Evolutionary conservation across 2,113 vertebrate genomes (phyloP).

Genomic region (Campylorhamphus procurvoides): DNA sequence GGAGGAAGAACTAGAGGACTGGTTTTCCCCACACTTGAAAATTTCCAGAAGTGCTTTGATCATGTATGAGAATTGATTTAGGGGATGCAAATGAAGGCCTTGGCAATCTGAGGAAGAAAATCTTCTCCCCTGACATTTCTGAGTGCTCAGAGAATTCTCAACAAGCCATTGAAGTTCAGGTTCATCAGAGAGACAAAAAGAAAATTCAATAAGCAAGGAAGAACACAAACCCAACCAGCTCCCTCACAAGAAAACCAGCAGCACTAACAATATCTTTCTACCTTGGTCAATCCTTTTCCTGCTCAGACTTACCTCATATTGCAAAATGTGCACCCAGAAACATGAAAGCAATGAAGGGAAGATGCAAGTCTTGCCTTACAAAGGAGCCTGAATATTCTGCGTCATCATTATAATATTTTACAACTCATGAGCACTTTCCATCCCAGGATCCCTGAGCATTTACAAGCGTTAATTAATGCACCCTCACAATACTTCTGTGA

Average conservation of each 20-base stretch:
- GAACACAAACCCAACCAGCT: neutral
- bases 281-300: neutral
- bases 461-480: constrained; percentile 53
- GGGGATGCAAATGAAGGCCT: constrained; percentile 62
- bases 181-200: constrained; percentile 36
- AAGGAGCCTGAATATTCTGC: constrained; percentile 33
- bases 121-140: constrained; percentile 45
- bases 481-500: neutral
- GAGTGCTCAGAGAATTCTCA: constrained; percentile 47
- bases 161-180: constrained; percentile 7
- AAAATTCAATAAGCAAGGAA: constrained; percentile 18
- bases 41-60: constrained; percentile 48
- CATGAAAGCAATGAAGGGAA: neutral
- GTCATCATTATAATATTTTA: constrained; percentile 47
- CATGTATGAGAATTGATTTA: constrained; percentile 41
- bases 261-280: neutral
- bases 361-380: constrained; percentile 18
- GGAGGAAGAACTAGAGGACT: neutral
- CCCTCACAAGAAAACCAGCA: neutral
- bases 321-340: constrained; percentile 13
- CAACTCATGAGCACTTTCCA: constrained; percentile 56
- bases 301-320: neutral
- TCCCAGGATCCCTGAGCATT: constrained; percentile 30
- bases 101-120: constrained; percentile 33
- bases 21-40: neutral